These are phyloP conservation scores for Odontocolon sp. DNA, from an alignment of 2,888 invertebrate genomes.

Conservation along the genomic window DNA sequence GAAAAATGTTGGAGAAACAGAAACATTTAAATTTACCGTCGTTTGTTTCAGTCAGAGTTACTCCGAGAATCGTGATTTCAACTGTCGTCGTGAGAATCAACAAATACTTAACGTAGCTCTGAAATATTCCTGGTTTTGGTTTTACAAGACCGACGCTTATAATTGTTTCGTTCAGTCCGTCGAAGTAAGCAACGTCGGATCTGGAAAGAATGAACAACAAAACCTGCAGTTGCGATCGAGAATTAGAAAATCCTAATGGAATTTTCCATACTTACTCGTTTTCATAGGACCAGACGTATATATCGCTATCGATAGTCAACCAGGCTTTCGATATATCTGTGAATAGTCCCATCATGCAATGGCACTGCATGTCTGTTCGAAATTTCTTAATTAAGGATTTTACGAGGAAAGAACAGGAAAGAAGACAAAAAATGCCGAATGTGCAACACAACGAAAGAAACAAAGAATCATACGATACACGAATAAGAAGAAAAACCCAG, in stretches of 20 bases:
- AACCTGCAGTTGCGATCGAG: neutral
- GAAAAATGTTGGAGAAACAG: neutral
- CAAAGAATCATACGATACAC: no score
- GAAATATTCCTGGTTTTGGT: slow-evolving; percentile 94
- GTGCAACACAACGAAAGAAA: no score
- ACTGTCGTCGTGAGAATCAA: slow-evolving; percentile 96
- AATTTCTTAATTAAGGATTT: slow-evolving; percentile 44
- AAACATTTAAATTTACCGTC: slow-evolving; percentile 71
- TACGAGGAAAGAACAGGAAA: neutral
- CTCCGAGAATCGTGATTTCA: slow-evolving; percentile 95
- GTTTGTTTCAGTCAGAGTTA: slow-evolving; percentile 80
- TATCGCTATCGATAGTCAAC: slow-evolving; percentile 98
- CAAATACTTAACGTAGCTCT: slow-evolving; percentile 94
- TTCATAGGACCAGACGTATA: slow-evolving; percentile 99
- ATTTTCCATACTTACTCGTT: slow-evolving; percentile 84
- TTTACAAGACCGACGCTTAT: slow-evolving; percentile 94
- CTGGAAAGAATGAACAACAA: slow-evolving; percentile 79
- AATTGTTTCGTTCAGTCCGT: slow-evolving; percentile 96
- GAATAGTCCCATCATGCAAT: slow-evolving; percentile 98
- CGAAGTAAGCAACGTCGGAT: slow-evolving; percentile 97
- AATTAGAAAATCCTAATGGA: slow-evolving; percentile 1
- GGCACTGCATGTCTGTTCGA: slow-evolving; percentile 93
- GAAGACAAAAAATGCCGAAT: no score
- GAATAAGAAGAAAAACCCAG: no score
- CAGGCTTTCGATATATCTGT: slow-evolving; percentile 98